phyloP scores from a whole-genome alignment of 2,888 invertebrate species.

The Hylaea fasciaria region DNA sequence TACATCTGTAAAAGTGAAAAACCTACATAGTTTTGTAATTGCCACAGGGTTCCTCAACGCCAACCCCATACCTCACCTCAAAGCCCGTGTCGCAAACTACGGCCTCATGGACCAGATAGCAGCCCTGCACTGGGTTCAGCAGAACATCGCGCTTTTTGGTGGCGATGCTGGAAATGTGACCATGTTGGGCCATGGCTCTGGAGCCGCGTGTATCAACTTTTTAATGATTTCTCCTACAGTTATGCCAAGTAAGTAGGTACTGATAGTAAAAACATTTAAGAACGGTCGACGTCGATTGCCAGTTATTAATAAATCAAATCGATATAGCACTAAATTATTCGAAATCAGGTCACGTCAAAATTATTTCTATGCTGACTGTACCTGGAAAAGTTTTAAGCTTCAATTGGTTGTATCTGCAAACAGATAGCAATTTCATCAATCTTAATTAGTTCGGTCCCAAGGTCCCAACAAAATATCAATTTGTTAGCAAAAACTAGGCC shows the following conservation, averaged over 20 bases:
- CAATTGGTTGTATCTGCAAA: too few species aligned
- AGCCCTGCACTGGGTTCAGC: constrained; percentile 98
- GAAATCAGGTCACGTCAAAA: too few species aligned
- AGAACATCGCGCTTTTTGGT: constrained; percentile 97
- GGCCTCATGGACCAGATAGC: constrained; percentile 99
- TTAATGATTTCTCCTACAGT: constrained; percentile 98
- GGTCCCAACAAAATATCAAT: constrained; percentile 6
- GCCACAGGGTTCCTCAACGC: constrained; percentile 93
- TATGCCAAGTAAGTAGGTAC: constrained; percentile 83
- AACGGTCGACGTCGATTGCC: too few species aligned
- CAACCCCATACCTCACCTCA: constrained; percentile 93
- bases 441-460: too few species aligned
- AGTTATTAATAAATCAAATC: too few species aligned
- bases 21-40: background rate
- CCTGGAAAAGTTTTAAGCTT: too few species aligned
- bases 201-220: constrained; percentile 98
- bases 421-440: too few species aligned
- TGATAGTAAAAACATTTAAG: background rate
- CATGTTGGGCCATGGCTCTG: constrained; percentile 97
- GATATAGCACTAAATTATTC: too few species aligned
- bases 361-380: too few species aligned
- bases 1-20: too few species aligned
- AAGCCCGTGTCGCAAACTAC: constrained; percentile 96
- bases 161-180: constrained; percentile 98
- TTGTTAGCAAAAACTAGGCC: constrained; percentile 6